Conservation (phyloP, 1,140 invertebrate genomes). For the Aphaenogaster rudis region DNA sequence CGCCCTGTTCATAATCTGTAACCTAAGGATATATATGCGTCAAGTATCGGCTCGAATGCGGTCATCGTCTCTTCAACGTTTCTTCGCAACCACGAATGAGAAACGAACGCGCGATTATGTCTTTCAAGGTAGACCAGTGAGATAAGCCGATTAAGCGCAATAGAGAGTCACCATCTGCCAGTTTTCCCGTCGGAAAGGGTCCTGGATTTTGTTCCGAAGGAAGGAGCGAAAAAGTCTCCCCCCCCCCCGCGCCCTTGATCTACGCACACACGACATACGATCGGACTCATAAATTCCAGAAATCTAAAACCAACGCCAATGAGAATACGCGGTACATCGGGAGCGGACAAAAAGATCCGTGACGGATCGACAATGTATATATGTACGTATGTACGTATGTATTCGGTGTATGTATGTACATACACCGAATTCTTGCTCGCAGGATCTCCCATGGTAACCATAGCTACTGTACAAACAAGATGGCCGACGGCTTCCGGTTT, state of each 20-base stretch:
- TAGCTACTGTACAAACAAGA: slow-evolving; percentile 87
- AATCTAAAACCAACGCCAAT: slow-evolving; percentile 84
- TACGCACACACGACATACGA: slow-evolving; percentile 22
- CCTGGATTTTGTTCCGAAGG: background rate
- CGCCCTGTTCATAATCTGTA: background rate
- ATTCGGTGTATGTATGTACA: background rate
- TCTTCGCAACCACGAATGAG: slow-evolving; percentile 30
- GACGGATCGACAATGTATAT: slow-evolving; percentile 62
- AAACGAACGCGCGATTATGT: slow-evolving; percentile 42
- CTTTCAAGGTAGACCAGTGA: slow-evolving; percentile 44
- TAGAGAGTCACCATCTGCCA: slow-evolving; percentile 80
- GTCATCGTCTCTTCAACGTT: background rate
- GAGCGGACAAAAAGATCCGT: slow-evolving; percentile 76
- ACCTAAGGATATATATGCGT: background rate
- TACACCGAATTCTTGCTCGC: slow-evolving; percentile 55
- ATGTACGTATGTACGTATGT: background rate
- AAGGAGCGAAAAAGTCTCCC: background rate
- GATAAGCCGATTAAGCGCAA: slow-evolving; percentile 83
- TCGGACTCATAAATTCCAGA: slow-evolving; percentile 82
- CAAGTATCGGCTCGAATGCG: background rate
- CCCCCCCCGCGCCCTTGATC: background rate
- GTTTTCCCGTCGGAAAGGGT: slow-evolving; percentile 58
- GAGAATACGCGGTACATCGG: slow-evolving; percentile 80
- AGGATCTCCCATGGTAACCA: slow-evolving; percentile 84
- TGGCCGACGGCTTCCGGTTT: slow-evolving; percentile 86